phyloP scores from a whole-genome alignment of 2,113 vertebrate genomes.

The Microtus richardsoni region DNA sequence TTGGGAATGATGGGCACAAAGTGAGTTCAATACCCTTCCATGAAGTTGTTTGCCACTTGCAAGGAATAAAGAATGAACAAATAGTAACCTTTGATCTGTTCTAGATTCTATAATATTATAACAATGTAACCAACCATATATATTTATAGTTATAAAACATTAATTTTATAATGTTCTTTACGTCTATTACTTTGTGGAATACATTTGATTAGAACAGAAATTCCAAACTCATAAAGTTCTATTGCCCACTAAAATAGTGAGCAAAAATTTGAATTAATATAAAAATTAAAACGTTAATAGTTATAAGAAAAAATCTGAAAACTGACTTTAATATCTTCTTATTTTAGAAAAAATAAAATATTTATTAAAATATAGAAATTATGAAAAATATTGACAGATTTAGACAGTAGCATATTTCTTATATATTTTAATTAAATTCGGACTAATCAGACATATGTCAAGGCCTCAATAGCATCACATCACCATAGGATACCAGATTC shows the following conservation, averaged over 20 bases:
- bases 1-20: neutral
- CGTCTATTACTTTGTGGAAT: neutral
- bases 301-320: neutral
- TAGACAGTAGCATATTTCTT: neutral
- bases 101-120: neutral
- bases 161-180: neutral
- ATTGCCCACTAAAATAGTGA: neutral
- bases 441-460: neutral
- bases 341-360: neutral
- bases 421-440: neutral
- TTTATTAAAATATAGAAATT: neutral
- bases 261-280: neutral
- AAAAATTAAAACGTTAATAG: neutral
- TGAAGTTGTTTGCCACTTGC: neutral
- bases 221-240: neutral
- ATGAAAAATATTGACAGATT: neutral
- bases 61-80: neutral
- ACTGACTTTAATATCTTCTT: slow-evolving; percentile 44
- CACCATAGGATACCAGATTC: neutral
- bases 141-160: neutral
- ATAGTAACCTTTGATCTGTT: neutral
- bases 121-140: neutral
- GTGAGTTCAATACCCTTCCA: neutral
- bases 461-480: neutral
- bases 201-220: neutral